Percentiles rank a stretch among this genome's conserved stretches.
phyloP scores from a whole-genome alignment of 2,888 invertebrate species.

The Phania funesta region DNA sequence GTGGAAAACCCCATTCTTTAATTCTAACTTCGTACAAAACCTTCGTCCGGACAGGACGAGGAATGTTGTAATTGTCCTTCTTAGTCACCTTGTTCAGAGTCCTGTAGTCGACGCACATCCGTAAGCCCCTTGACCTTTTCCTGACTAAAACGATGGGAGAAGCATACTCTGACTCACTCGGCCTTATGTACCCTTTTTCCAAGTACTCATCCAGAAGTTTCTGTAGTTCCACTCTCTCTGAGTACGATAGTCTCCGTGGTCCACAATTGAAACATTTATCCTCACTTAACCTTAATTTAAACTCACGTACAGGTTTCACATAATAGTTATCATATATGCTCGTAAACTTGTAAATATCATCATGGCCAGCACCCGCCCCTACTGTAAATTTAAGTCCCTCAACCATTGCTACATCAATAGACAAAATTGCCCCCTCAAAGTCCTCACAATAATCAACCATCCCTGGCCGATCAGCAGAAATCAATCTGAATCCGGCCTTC shows the following conservation, averaged over 20 bases:
- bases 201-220: too few relatives aligned
- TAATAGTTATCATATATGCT: neutral
- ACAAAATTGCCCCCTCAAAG: neutral
- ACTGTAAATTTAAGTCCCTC: neutral
- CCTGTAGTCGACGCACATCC: neutral
- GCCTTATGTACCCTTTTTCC: neutral
- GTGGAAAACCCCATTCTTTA: conserved; percentile 5
- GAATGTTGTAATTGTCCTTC: neutral
- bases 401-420: neutral
- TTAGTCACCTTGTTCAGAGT: neutral
- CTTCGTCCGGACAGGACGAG: neutral
- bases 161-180: neutral
- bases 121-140: neutral
- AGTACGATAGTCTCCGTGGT: too few relatives aligned
- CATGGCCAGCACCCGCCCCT: neutral
- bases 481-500: neutral
- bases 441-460: neutral
- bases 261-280: conserved; percentile 16
- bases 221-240: too few relatives aligned
- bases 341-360: neutral
- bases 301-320: neutral
- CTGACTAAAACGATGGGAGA: neutral
- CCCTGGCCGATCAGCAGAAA: neutral
- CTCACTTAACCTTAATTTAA: neutral
- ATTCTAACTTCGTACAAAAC: neutral